Conservation (phyloP, 2,888 invertebrate genomes). For the Caenorhabditis japonica region DNA sequence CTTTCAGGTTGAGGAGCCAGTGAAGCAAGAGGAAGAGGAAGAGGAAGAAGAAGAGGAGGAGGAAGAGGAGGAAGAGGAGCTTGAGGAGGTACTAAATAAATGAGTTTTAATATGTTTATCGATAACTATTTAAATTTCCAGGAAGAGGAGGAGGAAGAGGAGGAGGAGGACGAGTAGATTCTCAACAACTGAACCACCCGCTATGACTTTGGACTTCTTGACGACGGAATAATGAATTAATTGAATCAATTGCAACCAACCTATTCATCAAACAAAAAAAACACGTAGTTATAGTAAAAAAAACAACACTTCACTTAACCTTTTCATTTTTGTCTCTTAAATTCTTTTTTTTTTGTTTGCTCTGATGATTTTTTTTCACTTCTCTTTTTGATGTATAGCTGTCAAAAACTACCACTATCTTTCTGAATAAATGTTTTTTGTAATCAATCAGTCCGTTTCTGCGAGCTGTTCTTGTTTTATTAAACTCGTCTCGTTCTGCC, state of each 20-base stretch:
- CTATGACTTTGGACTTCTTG: conserved; percentile 26
- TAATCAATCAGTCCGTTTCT: conserved; percentile 9
- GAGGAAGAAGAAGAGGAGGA: conserved; percentile 64
- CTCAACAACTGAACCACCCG: conserved; percentile 18
- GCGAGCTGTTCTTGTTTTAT: conserved; percentile 33
- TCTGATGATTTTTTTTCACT: conserved; percentile 17
- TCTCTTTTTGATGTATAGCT: conserved; percentile 52
- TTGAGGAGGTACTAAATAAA: conserved; percentile 33
- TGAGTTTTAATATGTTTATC: not conserved
- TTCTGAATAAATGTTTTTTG: conserved; percentile 50
- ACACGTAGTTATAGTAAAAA: conserved; percentile 37
- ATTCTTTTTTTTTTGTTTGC: not conserved
- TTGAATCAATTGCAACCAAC: conserved; percentile 33
- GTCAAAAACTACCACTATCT: conserved; percentile 37
- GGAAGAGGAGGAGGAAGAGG: conserved; percentile 54
- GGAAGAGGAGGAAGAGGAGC: conserved; percentile 57
- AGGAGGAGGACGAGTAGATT: conserved; percentile 48
- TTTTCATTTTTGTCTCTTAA: conserved; percentile 3
- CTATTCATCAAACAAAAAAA: conserved; percentile 10
- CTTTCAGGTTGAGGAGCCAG: conserved; percentile 47
- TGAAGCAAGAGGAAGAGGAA: conserved; percentile 63
- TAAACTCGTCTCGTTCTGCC: conserved; percentile 25
- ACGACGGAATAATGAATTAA: conserved; percentile 40
- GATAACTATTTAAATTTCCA: conserved; percentile 33
- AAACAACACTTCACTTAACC: conserved; percentile 8